Base-by-base conservation (phyloP, 2,797 vertebrate genomes). In the Lepidocolaptes lacrymiger region DNA sequence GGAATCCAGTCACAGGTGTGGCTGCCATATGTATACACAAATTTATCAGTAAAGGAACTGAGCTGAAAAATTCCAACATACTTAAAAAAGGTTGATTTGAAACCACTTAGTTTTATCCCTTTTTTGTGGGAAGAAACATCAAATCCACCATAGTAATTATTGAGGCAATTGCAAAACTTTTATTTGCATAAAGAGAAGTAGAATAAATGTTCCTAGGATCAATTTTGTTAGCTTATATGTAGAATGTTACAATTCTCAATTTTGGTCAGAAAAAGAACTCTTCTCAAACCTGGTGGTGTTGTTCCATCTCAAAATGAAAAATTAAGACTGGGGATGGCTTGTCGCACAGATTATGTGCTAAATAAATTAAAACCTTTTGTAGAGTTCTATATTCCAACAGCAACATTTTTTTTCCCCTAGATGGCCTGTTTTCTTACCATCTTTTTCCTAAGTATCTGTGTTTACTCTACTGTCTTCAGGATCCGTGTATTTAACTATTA, bases 401-500 rank as follows among this genome's bases (percentile, higher is more conserved):
- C 5, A 24, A 62, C 16, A 8, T 10, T 18, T 39, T 73, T 76
- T 44, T 59, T 39, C 3, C 2, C 58, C 66, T 91, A 99, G 99
- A 99, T 99, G 98, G 99, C 99, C 91, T 99, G 99, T 94, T 99
- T 99, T 96, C 97, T 99, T 97, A 99, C 99, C 27, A 99, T 99
- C 97, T 99, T 99, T 98, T 99, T 99, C 98, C 97, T 99, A 71
- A 99, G 99, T 84, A 99, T 99, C 93, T 99, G 99, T 73, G 99
- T 99, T 88, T 99, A 99, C 96, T 99, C 99, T 83, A 99, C 99
- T 4, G 99, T 99, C 96, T 99, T 99, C 98, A 98, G 99, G 54
- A 99, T 99, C 58, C 97, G 99, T 55, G 99, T 99, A 21, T 99
- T 99, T 97, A 99, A 99, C 98, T 99, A 99, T 97, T 99, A 99